Base-by-base conservation (phyloP, 2,797 vertebrate genomes). In the Spheniscus humboldti region DNA sequence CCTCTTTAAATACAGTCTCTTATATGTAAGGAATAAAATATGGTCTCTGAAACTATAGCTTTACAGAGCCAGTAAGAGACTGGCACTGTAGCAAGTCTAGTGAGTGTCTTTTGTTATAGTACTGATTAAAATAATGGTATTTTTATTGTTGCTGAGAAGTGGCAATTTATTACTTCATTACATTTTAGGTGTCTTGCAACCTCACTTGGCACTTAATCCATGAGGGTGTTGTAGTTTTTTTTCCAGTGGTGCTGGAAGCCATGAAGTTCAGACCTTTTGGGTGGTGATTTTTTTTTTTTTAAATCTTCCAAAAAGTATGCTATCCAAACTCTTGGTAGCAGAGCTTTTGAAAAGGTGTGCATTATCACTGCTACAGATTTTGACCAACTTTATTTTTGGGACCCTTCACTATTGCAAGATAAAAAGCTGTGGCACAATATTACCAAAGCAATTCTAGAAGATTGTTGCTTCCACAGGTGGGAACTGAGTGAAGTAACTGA, bases 71-170 rank as follows among this genome's bases (percentile, higher is more conserved):
- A 37, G 9, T 84, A 86, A 92, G 96, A 96, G 94, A 97, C 92
- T 87, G 88, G 85, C 95, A 90, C 93, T 92, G 77, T 48, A 96
- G 76, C 87, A 92, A 82, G 90, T 96, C 95, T 91, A 86, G 84
- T 96, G 90, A 91, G 96, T 92, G 80, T 88, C 93, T 96, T 94
- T 71, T 14, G 8, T 95, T 96, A 76, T 33, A 93, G 81, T 67
- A 55, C 93, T 96, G 94, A 96, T 97, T 97, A 96, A 97, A 97
- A 96, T 97, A 96, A 91, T 88, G 88, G 93, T 94, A 86, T 93
- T 97, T 97, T 97, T 97, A 97, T 97, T 96, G 90, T 97, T 90
- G 91, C 87, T 56, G 55, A 94, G 94, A 90, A 95, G 87, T 59
- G n/a, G 19, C 75, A 90, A 48, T 94, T 90, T 82, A 47, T 97